Base-by-base conservation (phyloP, 2,888 invertebrate genomes). In the Pandemis cinnamomeana region DNA sequence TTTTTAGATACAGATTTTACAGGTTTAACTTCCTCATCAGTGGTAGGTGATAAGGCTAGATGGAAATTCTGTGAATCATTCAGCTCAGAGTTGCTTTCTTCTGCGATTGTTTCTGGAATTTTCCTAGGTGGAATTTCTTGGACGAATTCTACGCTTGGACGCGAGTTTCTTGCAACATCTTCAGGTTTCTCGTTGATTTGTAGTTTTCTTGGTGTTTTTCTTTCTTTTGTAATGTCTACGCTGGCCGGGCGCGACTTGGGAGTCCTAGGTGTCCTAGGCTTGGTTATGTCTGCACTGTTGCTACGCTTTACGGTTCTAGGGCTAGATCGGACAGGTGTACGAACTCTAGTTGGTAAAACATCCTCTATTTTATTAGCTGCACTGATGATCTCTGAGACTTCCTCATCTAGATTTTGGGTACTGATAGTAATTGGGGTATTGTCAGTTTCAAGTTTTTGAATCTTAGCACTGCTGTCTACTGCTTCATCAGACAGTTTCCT, bases 21-120 rank as follows among this genome's bases (percentile, higher is more conserved):
- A 51, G 64, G 78, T 41, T 75, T 75, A 5, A 77, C 78, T 10
- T 86, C 84, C 7, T 85, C 80, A 48, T 82, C 88, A 10, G 84
- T 85, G n/a, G 85, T 82, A 0, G 91, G 91, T 1, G 94, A 93
- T 44, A 94, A 76, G 36, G 83, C 86, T 55, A 94, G 80, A 77
- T 89, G 91, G 69, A 94, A 86, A 67, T 87, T 87, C 84, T 94
- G 94, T 0, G 94, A 94, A 78, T 94, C 93, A 71, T 91, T 88
- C 7, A 89, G 77, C 69, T 90, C 90, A 0, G 87, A 86, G 58
- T 77, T 81, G 68, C 72, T 84, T 78, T 92, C 92, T 73, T 89
- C 89, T 1, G 76, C 62, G 20, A 90, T 90, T 0, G 87, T 87
- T 76, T 89, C 88, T 13, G 88, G 85, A 27, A 88, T 78, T 74